phyloP scores from a whole-genome alignment of 30 jellyfish, hydroid and myxozoan genomes.

The Rhopilema esculentum region DNA sequence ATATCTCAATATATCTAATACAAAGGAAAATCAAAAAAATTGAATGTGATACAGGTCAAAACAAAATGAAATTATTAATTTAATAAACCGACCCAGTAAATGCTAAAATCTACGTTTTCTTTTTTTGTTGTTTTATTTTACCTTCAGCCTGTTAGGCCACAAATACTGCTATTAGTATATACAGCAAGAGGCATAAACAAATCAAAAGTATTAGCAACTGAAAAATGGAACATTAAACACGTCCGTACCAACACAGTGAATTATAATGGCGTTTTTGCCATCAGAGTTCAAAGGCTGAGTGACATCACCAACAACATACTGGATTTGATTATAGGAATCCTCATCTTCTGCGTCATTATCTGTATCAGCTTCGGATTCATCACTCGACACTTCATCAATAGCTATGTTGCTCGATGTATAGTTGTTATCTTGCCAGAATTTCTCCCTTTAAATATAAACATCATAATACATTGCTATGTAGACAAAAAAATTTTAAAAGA shows the following conservation, averaged over 20 bases:
- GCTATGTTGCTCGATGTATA: slow-evolving; percentile 62
- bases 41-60: too few relatives aligned
- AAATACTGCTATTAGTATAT: too few relatives aligned
- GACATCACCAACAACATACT: slow-evolving; percentile 95
- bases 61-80: too few relatives aligned
- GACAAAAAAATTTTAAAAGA: too few relatives aligned
- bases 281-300: slow-evolving; percentile 71
- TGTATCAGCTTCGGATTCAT: slow-evolving; percentile 44
- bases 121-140: too few relatives aligned
- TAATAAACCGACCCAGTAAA: too few relatives aligned
- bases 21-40: too few relatives aligned
- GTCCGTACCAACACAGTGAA: slow-evolving; percentile 90
- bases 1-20: too few relatives aligned
- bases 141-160: too few relatives aligned
- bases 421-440: slow-evolving; percentile 67
- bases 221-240: background rate
- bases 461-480: background rate
- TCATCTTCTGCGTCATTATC: slow-evolving; percentile 45
- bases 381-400: slow-evolving; percentile 55
- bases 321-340: slow-evolving; percentile 35
- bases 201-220: too few relatives aligned
- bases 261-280: slow-evolving; percentile 70
- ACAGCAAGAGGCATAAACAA: too few relatives aligned
- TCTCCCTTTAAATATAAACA: slow-evolving; percentile 38
- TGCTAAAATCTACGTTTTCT: too few relatives aligned